Conservation (phyloP, 1,140 invertebrate species). For the Holcopasites calliopsidis region DNA sequence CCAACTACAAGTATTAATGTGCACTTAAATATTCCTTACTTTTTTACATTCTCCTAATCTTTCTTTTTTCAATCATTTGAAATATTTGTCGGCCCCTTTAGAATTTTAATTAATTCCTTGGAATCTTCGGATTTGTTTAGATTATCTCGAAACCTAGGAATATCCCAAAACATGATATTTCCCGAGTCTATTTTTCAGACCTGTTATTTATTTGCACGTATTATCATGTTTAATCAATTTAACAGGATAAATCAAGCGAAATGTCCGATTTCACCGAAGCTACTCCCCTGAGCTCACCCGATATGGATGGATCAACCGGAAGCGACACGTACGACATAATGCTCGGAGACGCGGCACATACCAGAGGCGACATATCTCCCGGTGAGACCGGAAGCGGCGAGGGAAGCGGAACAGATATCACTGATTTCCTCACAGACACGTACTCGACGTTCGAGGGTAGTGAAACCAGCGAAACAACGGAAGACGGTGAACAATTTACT, state of each 20-base stretch:
- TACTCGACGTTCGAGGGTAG: constrained; percentile 66
- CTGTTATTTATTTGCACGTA: too few relatives aligned
- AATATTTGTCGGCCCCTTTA: too few relatives aligned
- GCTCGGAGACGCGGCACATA: constrained; percentile 81
- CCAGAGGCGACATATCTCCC: constrained; percentile 69
- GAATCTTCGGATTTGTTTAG: too few relatives aligned
- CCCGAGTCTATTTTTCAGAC: too few relatives aligned
- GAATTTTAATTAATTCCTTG: too few relatives aligned
- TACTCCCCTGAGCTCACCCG: constrained; percentile 64
- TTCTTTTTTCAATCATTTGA: too few relatives aligned
- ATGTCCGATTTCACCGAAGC: constrained; percentile 57
- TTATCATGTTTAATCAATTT: too few relatives aligned
- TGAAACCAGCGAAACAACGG: constrained; percentile 55
- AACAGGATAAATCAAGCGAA: constrained; percentile 19
- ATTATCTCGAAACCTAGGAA: too few relatives aligned
- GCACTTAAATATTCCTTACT: too few relatives aligned
- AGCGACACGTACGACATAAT: constrained; percentile 80
- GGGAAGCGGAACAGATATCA: constrained; percentile 64
- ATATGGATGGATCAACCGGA: background rate
- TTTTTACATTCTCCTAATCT: too few relatives aligned
- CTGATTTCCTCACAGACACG: constrained; percentile 22
- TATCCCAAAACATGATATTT: too few relatives aligned
- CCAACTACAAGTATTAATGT: too few relatives aligned
- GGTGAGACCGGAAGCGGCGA: constrained; percentile 61
- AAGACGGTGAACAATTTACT: constrained; percentile 14